Percentiles rank a stretch among this genome's conserved stretches.
phyloP scores from a whole-genome alignment of 1,140 invertebrate species.

The Pinna nobilis region DNA sequence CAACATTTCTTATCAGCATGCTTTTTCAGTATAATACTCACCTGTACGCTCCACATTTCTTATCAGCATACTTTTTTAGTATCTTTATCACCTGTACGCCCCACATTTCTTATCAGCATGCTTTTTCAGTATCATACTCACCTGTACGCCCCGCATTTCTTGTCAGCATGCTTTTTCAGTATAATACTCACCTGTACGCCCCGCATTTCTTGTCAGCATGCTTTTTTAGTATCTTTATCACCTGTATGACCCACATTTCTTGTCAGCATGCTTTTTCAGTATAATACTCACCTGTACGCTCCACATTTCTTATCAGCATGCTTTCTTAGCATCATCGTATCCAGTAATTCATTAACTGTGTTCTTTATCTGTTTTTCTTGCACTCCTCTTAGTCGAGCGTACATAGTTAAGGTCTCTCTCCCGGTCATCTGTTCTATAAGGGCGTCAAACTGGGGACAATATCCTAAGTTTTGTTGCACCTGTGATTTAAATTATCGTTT shows the following conservation, averaged over 20 bases:
- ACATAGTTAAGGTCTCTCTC: conserved; percentile 83
- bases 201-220: too few relatives aligned
- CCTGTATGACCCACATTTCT: conserved; percentile 36
- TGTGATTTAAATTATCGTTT: not conserved
- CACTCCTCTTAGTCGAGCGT: conserved; percentile 84
- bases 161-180: too few relatives aligned
- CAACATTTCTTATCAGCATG: too few relatives aligned
- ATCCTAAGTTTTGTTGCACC: conserved; percentile 73
- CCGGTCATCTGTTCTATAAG: conserved; percentile 74
- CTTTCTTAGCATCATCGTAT: conserved; percentile 56
- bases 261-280: conserved; percentile 40
- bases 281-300: conserved; percentile 56
- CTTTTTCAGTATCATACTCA: too few relatives aligned
- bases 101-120: too few relatives aligned
- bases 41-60: too few relatives aligned
- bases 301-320: conserved; percentile 58
- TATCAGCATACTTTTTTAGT: too few relatives aligned
- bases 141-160: too few relatives aligned
- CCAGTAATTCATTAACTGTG: conserved; percentile 71
- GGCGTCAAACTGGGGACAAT: conserved; percentile 78
- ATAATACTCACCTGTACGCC: too few relatives aligned
- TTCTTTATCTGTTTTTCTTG: conserved; percentile 55
- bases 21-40: too few relatives aligned
- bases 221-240: not conserved
- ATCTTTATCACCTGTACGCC: too few relatives aligned